These are phyloP conservation scores for Tenthredo mesomela DNA, from an alignment of 2,888 invertebrate species.

Conservation along the genomic window DNA sequence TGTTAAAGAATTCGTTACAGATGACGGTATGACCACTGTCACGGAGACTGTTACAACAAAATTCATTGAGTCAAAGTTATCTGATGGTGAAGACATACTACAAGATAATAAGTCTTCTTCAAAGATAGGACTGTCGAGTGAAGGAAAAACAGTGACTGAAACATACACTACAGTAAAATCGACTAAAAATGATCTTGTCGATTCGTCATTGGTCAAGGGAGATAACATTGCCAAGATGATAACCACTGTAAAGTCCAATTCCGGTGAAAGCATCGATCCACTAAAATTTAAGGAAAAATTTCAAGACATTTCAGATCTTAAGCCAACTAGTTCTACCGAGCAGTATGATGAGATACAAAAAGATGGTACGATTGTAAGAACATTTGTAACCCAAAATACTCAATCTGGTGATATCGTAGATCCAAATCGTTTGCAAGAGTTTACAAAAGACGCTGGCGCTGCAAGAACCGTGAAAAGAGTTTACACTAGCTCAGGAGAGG, in stretches of 20 bases:
- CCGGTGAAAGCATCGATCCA: slow-evolving; percentile 51
- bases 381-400: slow-evolving; percentile 14
- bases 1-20: slow-evolving; percentile 63
- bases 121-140: slow-evolving; percentile 2
- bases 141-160: slow-evolving; percentile 43
- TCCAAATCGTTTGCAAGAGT: slow-evolving; percentile 20
- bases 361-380: slow-evolving; percentile 39
- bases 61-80: slow-evolving; percentile 11
- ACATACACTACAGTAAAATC: slow-evolving; percentile 39
- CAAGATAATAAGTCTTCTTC: slow-evolving; percentile 32
- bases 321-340: slow-evolving; percentile 14
- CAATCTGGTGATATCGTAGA: slow-evolving; percentile 44
- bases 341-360: slow-evolving; percentile 36
- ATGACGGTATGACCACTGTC: slow-evolving; percentile 69
- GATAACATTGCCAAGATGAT: slow-evolving; percentile 33
- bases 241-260: slow-evolving; percentile 32
- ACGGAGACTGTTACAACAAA: slow-evolving; percentile 27
- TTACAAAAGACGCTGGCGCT: slow-evolving; percentile 31
- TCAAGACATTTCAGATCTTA: slow-evolving; percentile 31
- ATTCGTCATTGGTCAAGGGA: not conserved
- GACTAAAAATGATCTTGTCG: not conserved
- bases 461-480: slow-evolving; percentile 35
- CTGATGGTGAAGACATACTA: not conserved
- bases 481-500: slow-evolving; percentile 41
- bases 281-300: slow-evolving; percentile 41